Base-by-base conservation (phyloP, 2,797 vertebrate species). In the Gallinago stenura region DNA sequence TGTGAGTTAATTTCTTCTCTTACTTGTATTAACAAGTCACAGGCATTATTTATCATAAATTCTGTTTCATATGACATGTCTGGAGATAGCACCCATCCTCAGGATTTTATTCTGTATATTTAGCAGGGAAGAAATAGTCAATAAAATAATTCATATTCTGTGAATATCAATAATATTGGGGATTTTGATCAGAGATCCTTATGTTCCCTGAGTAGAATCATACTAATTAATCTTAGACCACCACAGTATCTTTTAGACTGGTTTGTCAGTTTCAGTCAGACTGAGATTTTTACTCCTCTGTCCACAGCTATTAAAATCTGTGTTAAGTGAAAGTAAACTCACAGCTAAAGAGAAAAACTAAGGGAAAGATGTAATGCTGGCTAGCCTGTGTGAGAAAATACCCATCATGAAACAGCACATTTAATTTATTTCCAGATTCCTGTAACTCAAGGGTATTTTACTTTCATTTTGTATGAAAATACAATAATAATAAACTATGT, bases 1-100 rank as follows among this genome's bases (percentile, higher is more conserved):
- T 99, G 99, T 99, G 97, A 99, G 99, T 99, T 94, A 24, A 91
- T 80, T 72, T 76, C 60, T 89, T 86, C 28, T 83, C 10, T 85
- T 85, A 45, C 25, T 82, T 84, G 28, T 50, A 56, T 5, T 5
- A n/a, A 41, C 24, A 75, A 58, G 3, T 37, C 48, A 79, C 9
- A 83, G 80, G 51, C 50, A 13, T 15, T 0, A 50, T 70, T 87
- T 64, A 28, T 48, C 22, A 72, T 50, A 33, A 77, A 46, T 68
- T 54, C 28, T 71, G 2, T 88, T 89, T 79, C 43, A 33, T 46
- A 10, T 37, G 57, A 30, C 5, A 37, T 41, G 5, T 57, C 39
- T 75, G 45, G 28, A 78, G 24, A 65, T 24, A 78, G 1, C 31
- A 89, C 17, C 5, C 19, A 51, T 66, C 16, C 10, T 69, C 12